A percentile compares a stretch with the other conserved stretches of the same genome.
These are phyloP conservation scores for Prionailurus bengalensis DNA, from an alignment of 2,113 vertebrate species.

Conservation along the genomic window DNA sequence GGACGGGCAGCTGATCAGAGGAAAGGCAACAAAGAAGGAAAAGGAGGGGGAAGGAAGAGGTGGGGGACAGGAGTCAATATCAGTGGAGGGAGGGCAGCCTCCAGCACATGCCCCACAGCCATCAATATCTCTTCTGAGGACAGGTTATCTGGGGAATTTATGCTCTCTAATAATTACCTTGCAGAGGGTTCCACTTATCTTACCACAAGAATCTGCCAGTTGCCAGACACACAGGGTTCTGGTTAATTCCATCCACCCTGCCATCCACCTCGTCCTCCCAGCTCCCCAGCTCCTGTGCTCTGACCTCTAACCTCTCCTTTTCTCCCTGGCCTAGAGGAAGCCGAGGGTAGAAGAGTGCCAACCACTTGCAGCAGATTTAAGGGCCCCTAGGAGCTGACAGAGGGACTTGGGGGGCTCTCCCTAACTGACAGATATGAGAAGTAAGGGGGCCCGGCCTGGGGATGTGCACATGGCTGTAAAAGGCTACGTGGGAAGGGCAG, in stretches of 20 bases:
- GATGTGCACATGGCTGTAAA: not conserved
- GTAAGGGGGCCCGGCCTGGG: not conserved
- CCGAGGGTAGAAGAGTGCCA: not conserved
- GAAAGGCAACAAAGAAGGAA: conserved; percentile 57
- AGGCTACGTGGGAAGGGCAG: not conserved
- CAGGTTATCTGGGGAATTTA: conserved; percentile 90
- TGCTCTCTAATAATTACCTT: conserved; percentile 89
- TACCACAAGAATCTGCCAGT: conserved; percentile 86
- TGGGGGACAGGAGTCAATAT: conserved; percentile 67
- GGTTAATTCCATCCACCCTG: conserved; percentile 76
- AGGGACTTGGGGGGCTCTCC: not conserved
- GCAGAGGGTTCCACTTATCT: conserved; percentile 87
- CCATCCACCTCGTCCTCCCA: not conserved
- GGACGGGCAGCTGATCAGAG: not conserved
- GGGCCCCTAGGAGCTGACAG: not conserved
- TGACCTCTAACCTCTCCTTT: conserved; percentile 21
- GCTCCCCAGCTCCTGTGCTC: conserved; percentile 67
- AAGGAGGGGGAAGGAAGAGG: conserved; percentile 30
- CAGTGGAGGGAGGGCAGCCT: conserved; percentile 71
- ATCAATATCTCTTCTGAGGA: conserved; percentile 86
- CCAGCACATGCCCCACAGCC: conserved; percentile 80
- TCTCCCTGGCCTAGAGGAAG: not conserved
- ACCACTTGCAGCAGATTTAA: not conserved
- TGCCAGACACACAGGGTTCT: conserved; percentile 86
- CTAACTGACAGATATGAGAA: not conserved